These are phyloP conservation scores for Lipotes vexillifer DNA, from an alignment of 2,113 vertebrate genomes.

Conservation along the genomic window DNA sequence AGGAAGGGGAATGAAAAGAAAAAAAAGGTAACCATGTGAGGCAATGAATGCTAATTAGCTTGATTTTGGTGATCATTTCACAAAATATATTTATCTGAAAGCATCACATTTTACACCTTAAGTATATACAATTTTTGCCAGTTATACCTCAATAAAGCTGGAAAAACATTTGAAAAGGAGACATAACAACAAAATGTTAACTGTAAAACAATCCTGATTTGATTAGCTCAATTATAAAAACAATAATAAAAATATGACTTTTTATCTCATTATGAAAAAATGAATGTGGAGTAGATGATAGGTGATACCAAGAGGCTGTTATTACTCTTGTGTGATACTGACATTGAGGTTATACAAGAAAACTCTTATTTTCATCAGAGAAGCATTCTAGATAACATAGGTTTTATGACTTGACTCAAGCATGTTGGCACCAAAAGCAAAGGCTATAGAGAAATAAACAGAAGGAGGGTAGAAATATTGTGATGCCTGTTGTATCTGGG, in stretches of 20 bases:
- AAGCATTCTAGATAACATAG: not conserved
- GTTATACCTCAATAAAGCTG: too few species aligned
- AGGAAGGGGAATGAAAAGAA: too few species aligned
- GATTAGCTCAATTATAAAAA: not conserved
- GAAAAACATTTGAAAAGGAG: too few species aligned
- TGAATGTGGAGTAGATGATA: not conserved
- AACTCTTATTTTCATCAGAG: not conserved
- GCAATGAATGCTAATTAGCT: too few species aligned
- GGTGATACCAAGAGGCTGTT: not conserved
- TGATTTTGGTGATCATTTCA: too few species aligned
- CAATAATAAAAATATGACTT: not conserved
- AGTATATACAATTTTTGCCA: too few species aligned
- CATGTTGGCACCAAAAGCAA: not conserved
- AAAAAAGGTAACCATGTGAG: too few species aligned
- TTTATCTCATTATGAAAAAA: not conserved
- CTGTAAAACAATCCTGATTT: not conserved
- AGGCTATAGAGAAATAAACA: not conserved
- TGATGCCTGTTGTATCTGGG: fast-evolving
- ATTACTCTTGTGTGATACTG: not conserved
- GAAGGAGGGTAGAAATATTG: too few species aligned
- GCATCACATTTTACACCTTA: too few species aligned
- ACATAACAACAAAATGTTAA: not conserved
- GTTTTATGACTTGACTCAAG: not conserved
- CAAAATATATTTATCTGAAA: too few species aligned
- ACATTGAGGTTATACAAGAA: not conserved